These are phyloP conservation scores for Peromyscus eremicus DNA, from an alignment of 2,797 vertebrate genomes.

Conservation along the genomic window DNA sequence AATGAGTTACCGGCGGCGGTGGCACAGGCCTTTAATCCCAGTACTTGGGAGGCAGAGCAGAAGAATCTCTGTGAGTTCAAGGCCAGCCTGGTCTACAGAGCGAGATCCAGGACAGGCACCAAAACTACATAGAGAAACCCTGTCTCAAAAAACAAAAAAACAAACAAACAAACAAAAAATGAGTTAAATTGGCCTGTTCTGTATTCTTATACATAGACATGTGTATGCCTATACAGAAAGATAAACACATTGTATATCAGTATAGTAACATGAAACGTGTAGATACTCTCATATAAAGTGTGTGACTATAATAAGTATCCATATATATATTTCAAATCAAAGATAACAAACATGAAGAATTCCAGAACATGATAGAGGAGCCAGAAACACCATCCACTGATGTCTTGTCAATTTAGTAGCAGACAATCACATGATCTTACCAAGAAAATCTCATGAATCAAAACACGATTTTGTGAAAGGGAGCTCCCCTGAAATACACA, in stretches of 20 bases:
- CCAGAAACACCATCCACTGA: not conserved
- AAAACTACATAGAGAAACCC: no score
- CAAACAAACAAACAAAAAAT: not conserved
- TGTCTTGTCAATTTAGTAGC: no score
- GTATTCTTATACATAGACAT: not conserved
- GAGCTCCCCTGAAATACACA: not conserved
- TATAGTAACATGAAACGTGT: not conserved
- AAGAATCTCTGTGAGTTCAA: no score
- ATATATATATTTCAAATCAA: not conserved
- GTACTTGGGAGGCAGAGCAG: no score
- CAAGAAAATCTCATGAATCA: not conserved
- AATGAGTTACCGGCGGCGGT: not conserved
- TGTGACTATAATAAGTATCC: not conserved
- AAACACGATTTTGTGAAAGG: not conserved
- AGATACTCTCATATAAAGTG: not conserved
- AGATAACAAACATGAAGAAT: not conserved
- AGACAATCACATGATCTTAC: no score
- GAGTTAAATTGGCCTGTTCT: not conserved
- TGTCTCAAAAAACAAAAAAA: not conserved
- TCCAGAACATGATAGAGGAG: not conserved
- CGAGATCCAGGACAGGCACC: no score
- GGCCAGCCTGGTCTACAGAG: no score
- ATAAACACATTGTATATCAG: not conserved
- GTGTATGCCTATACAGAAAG: no score
- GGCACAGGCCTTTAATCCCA: no score